A percentile compares a stretch with the other conserved stretches of the same genome.
Evolutionary conservation across 2,113 vertebrate genomes (phyloP).

Genomic region (Perccottus glenii): DNA sequence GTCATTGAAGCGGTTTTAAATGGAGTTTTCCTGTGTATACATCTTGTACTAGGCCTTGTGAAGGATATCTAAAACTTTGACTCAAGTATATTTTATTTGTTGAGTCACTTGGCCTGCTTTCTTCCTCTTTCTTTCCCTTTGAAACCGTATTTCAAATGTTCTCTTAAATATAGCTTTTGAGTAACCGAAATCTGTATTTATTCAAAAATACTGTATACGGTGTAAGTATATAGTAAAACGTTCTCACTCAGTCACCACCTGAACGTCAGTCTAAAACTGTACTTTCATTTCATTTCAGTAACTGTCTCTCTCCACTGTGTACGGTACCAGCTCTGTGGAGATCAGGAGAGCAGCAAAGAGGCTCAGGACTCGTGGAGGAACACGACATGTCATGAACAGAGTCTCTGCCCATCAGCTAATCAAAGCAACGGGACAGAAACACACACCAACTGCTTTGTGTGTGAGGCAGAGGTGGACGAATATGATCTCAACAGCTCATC

Average conservation of each 20-base stretch:
- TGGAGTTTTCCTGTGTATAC: background rate
- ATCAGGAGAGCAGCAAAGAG: background rate
- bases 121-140: conserved; percentile 2
- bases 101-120: conserved; percentile 2
- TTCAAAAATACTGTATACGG: too few relatives aligned
- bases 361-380: background rate
- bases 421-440: conserved; percentile 18
- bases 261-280: background rate
- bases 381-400: conserved; percentile 28
- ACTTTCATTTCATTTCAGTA: conserved; percentile 21
- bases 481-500: conserved; percentile 27
- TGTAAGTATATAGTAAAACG: too few relatives aligned
- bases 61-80: background rate
- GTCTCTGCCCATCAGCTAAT: conserved; percentile 20
- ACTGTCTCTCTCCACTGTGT: conserved; percentile 62
- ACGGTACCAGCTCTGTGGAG: conserved; percentile 36
- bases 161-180: conserved; percentile 1
- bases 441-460: conserved; percentile 49
- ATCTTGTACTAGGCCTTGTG: background rate
- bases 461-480: conserved; percentile 44
- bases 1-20: conserved; percentile 13
- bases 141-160: conserved; percentile 1
- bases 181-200: too few relatives aligned
- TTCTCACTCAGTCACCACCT: background rate
- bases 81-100: conserved; percentile 3